phyloP scores from a whole-genome alignment of 2,113 vertebrate genomes.

The Myiagra hebetior region DNA sequence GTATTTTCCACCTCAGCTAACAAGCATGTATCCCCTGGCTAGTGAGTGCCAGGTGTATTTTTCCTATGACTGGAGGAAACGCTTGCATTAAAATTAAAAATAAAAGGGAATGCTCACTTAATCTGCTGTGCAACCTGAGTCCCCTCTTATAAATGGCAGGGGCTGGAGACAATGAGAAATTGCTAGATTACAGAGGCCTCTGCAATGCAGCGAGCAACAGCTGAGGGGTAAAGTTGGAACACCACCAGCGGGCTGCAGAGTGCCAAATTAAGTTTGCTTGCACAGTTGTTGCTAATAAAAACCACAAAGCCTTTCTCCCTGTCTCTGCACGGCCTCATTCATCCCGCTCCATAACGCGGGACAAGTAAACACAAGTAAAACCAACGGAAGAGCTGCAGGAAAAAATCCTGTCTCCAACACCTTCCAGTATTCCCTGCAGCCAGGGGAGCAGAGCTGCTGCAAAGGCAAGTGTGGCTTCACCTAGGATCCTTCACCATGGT shows the following conservation, averaged over 20 bases:
- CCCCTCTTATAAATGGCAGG: constrained; percentile 14
- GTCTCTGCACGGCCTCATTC: not conserved
- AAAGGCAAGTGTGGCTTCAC: not conserved
- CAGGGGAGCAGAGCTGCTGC: not conserved
- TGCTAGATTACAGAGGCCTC: constrained; percentile 6
- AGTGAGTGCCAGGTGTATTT: not conserved
- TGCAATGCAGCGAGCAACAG: constrained; percentile 48
- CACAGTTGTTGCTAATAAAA: constrained; percentile 61
- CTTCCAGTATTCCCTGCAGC: not conserved
- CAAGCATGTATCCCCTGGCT: not conserved
- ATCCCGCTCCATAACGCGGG: accelerated
- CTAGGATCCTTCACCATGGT: not conserved
- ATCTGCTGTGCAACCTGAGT: not conserved
- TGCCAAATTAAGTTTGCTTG: constrained; percentile 47
- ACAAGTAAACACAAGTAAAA: not conserved
- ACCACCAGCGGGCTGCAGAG: not conserved
- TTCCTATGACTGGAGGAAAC: not conserved
- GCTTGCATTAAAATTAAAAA: constrained; percentile 27
- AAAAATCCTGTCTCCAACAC: not conserved
- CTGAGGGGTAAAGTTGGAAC: constrained; percentile 58
- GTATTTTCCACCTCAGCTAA: not conserved
- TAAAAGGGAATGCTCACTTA: constrained; percentile 20
- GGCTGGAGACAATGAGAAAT: constrained; percentile 50
- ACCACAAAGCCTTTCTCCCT: constrained; percentile 14
- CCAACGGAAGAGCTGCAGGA: not conserved